Conservation (phyloP, 1,140 invertebrate species). For the Aleiodes sp. region DNA sequence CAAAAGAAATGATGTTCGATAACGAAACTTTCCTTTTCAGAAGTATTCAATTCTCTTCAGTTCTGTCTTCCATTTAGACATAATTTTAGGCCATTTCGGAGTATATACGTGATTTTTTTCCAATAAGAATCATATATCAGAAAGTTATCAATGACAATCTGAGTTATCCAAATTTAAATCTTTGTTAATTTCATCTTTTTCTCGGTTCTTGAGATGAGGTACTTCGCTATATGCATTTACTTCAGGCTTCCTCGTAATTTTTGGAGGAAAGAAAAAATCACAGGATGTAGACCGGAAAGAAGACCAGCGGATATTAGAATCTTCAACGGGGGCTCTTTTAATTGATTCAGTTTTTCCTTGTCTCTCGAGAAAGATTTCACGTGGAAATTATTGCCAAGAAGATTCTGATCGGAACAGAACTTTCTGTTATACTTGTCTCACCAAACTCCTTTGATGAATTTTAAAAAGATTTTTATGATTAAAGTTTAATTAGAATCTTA, state of each 20-base stretch:
- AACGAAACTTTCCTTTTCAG: not conserved
- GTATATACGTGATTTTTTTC: too few species aligned
- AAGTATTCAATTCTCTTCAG: not conserved
- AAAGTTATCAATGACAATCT: too few species aligned
- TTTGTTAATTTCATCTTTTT: too few species aligned
- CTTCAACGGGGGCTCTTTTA: too few species aligned
- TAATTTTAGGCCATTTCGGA: too few species aligned
- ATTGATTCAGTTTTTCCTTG: not conserved
- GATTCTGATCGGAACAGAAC: not conserved
- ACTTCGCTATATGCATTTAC: not conserved
- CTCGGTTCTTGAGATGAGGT: not conserved
- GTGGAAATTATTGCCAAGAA: not conserved
- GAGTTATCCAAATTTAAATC: too few species aligned
- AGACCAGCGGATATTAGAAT: too few species aligned
- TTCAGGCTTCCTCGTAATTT: not conserved
- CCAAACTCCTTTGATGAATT: not conserved
- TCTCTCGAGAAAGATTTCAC: not conserved
- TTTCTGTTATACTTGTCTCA: not conserved
- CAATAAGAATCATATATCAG: too few species aligned
- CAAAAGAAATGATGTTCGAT: slow-evolving; percentile 7
- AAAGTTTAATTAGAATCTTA: not conserved
- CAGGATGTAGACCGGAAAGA: not conserved
- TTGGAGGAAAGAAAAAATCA: not conserved
- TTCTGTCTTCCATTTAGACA: not conserved
- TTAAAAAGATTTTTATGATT: not conserved